phyloP scores from a whole-genome alignment of 2,888 invertebrate species.

The Hirtodrosophila confusa region DNA sequence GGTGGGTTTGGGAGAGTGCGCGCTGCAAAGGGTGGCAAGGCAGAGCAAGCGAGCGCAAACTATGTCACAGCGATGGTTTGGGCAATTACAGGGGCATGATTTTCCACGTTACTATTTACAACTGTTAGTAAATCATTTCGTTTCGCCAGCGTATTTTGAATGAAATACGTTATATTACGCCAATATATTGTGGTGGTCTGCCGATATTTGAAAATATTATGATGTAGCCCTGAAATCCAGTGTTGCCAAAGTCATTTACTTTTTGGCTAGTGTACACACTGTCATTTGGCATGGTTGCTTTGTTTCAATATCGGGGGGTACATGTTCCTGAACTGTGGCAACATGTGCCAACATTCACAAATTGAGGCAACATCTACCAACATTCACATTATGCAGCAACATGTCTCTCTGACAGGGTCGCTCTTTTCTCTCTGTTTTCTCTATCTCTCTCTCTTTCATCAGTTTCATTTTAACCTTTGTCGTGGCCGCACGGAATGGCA shows the following conservation, averaged over 20 bases:
- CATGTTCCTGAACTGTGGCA: slow-evolving; percentile 31
- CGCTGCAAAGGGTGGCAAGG: slow-evolving; percentile 16
- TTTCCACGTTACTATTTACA: not conserved
- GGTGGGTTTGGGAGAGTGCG: slow-evolving; percentile 43
- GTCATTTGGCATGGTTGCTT: slow-evolving; percentile 5
- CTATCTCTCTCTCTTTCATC: slow-evolving; percentile 52
- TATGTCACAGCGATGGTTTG: too few species aligned
- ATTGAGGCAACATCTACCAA: slow-evolving; percentile 1
- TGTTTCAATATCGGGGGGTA: slow-evolving; percentile 6
- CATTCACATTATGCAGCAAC: slow-evolving; percentile 41
- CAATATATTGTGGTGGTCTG: slow-evolving; percentile 11
- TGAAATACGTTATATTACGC: not conserved
- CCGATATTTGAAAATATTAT: not conserved
- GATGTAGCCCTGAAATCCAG: slow-evolving; percentile 18
- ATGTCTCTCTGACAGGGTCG: slow-evolving; percentile 44
- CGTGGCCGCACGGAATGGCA: slow-evolving; percentile 61
- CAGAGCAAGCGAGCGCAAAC: not conserved
- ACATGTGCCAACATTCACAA: slow-evolving; percentile 48
- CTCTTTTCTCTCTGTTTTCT: slow-evolving; percentile 36
- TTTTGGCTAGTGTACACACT: slow-evolving; percentile 34
- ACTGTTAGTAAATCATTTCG: not conserved
- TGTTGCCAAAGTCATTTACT: not conserved
- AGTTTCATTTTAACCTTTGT: slow-evolving; percentile 61
- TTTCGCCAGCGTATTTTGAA: not conserved
- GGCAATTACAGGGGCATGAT: slow-evolving; percentile 3